These are phyloP conservation scores for Elephantulus edwardii DNA, from an alignment of 2,113 vertebrate species.

Conservation along the genomic window DNA sequence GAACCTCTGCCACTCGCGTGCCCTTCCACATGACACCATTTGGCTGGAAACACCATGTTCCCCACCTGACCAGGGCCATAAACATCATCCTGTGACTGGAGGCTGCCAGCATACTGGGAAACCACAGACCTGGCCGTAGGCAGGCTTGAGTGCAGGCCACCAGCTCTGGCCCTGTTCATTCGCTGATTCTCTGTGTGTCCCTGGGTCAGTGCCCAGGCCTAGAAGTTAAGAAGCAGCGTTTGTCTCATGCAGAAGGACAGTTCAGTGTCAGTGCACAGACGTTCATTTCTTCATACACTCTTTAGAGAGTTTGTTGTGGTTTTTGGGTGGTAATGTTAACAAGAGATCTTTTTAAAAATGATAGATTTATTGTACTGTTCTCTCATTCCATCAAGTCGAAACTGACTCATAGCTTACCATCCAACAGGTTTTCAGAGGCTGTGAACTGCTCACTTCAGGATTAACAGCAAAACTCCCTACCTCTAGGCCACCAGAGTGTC, in stretches of 20 bases:
- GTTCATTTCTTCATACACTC: not conserved
- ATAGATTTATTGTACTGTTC: not conserved
- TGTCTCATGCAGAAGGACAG: not conserved
- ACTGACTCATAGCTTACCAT: too few species aligned
- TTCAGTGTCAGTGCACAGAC: accelerated
- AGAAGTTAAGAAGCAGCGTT: not conserved
- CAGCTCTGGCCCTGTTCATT: not conserved
- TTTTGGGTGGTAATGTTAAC: not conserved
- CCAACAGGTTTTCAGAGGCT: too few species aligned
- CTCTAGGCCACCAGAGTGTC: too few species aligned
- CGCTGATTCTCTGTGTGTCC: not conserved
- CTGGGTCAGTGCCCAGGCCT: not conserved
- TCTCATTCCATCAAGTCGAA: too few species aligned
- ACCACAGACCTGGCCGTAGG: not conserved
- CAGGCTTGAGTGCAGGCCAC: accelerated
- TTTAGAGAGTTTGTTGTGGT: too few species aligned
- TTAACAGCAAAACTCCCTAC: too few species aligned
- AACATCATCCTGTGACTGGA: not conserved
- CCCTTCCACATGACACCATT: constrained; percentile 8
- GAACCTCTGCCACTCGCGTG: constrained; percentile 28
- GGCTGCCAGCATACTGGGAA: not conserved
- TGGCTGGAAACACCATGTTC: not conserved
- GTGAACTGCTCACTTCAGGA: too few species aligned
- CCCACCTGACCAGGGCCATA: constrained; percentile 9
- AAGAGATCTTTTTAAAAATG: not conserved